These are phyloP conservation scores for Zenarchopterus dispar DNA, from an alignment of 2,797 vertebrate genomes.

Conservation along the genomic window DNA sequence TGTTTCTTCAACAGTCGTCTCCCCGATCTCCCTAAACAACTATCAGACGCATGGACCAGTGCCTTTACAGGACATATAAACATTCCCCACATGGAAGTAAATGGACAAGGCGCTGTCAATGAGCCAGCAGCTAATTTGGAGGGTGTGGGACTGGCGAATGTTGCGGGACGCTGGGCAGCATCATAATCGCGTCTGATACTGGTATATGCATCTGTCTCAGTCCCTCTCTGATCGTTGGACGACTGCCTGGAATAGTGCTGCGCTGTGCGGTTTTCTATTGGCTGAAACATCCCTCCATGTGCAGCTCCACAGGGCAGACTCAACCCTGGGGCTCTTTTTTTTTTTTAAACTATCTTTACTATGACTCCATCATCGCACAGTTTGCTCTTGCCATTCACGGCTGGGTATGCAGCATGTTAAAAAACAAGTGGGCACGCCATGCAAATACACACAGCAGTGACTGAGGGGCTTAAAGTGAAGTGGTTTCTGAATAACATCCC, in stretches of 20 bases:
- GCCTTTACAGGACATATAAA: conserved; percentile 24
- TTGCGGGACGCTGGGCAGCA: conserved; percentile 68
- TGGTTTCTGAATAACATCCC: conserved; percentile 51
- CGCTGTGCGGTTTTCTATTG: conserved; percentile 77
- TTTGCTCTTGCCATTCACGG: conserved; percentile 43
- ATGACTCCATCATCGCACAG: conserved; percentile 57
- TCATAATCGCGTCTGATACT: conserved; percentile 87
- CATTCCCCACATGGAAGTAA: conserved; percentile 35
- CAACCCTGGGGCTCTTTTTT: conserved; percentile 50
- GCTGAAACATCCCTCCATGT: conserved; percentile 55
- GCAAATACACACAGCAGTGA: conserved; percentile 36
- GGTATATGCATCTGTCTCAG: conserved; percentile 73
- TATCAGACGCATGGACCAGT: conserved; percentile 13
- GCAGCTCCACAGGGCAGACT: conserved; percentile 65
- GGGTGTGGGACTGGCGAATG: conserved; percentile 44
- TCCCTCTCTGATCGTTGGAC: conserved; percentile 83
- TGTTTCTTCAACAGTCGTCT: conserved; percentile 46
- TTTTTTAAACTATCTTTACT: conserved; percentile 28
- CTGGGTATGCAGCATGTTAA: conserved; percentile 53
- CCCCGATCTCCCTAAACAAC: conserved; percentile 29
- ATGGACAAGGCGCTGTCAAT: conserved; percentile 49
- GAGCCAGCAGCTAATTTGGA: conserved; percentile 57
- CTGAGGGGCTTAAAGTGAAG: conserved; percentile 43
- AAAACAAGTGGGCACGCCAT: conserved; percentile 38
- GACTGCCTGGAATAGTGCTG: conserved; percentile 85